Evolutionary conservation across 1,140 invertebrate species (phyloP), one percentile per base, ranked within the genome.

Genomic region (Triops longicaudatus): DNA sequence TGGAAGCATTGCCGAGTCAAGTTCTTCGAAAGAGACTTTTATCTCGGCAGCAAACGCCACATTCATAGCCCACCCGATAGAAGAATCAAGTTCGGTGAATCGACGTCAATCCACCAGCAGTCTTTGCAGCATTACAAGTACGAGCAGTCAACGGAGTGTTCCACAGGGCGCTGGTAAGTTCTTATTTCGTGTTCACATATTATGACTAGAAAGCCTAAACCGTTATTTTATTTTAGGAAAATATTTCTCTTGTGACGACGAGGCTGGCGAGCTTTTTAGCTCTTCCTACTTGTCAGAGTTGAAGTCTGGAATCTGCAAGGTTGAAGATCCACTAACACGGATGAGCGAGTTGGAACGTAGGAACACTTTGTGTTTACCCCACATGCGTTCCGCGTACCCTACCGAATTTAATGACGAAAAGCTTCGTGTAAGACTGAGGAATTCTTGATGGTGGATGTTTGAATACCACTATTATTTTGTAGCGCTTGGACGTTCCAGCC

Each of bases 301-400:
- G 74, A 82, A 85, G 79, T 73, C 72, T 80, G 12, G 84, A 85
- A 72, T 81, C 80, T 50, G 80, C 78, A 37, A 79, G 63, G 74
- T 27, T 41, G 77, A 78, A 76, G 79, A 80, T 63, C 84, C n/a
- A 84, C 72, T 82, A 77, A 82, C 83, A 26, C 82, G 91, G 76
- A 80, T 93, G 14, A 88, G 88, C 6, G 92, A 94, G 82, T 85
- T 97, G 22, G 89, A 91, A 81, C 88, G 90, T 81, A 86, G 95
- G 31, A 97, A 97, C 84, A 94, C 94, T 0, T 84, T 96, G 74
- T 91, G 91, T 79, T 91, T 90, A 26, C 93, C 94, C 6, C 95
- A 97, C 83, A 84, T 97, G 74, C 94, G 92, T 84, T 93, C 92
- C 79, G 91, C 93, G 0, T 97, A 97, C 85, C 92, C 94, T 0